Percentiles rank a stretch among this genome's conserved stretches.
These are phyloP conservation scores for Phrynocephalus forsythii DNA, from an alignment of 2,797 vertebrate genomes.

Conservation along the genomic window DNA sequence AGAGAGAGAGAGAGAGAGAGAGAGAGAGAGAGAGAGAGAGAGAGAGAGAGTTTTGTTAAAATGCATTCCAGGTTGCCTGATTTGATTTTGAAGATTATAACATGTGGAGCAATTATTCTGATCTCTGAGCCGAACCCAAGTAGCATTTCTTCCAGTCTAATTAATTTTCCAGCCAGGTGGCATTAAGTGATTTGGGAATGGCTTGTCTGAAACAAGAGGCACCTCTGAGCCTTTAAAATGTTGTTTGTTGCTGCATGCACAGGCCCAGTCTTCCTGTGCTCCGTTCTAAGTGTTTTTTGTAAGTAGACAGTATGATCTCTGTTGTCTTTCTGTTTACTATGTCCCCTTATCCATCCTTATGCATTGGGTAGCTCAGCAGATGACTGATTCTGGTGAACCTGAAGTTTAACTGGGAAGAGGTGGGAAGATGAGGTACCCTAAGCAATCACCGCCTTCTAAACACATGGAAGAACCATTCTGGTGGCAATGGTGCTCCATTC, in stretches of 20 bases:
- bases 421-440: neutral
- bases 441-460: neutral
- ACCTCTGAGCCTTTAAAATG: slow-evolving; percentile 13
- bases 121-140: neutral
- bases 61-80: neutral
- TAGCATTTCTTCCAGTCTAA: slow-evolving; percentile 25
- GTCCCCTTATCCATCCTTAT: neutral
- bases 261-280: neutral
- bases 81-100: neutral
- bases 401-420: neutral
- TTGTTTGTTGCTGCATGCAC: neutral
- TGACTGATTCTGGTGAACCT: neutral
- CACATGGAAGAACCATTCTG: neutral
- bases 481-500: neutral
- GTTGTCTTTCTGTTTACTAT: neutral
- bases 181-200: slow-evolving; percentile 18
- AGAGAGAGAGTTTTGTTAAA: neutral
- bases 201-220: slow-evolving; percentile 1
- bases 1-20: no score
- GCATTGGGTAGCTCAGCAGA: neutral
- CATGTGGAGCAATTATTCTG: slow-evolving; percentile 11
- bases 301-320: neutral
- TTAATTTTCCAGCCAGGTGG: slow-evolving; percentile 30
- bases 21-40: no score
- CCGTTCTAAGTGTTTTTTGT: neutral